Evolutionary conservation across 1,140 invertebrate genomes (phyloP).

Genomic region (Calosoma granatense): DNA sequence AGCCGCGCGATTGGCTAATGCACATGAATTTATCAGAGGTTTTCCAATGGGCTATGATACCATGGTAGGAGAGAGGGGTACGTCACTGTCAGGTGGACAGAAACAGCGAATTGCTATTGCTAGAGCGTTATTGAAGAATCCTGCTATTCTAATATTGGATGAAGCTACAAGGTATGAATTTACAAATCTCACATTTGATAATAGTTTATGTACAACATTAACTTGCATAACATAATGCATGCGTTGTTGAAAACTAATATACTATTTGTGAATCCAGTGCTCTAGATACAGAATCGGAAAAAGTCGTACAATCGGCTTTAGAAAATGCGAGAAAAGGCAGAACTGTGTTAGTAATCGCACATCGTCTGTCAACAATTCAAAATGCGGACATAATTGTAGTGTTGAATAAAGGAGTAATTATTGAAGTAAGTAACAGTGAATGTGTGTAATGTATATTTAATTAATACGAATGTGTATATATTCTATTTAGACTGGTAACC

Average conservation of each 20-base stretch:
- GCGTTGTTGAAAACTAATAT: slow-evolving; percentile 3
- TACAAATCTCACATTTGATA: slow-evolving; percentile 10
- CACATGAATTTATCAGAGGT: slow-evolving; percentile 74
- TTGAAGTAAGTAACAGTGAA: slow-evolving; percentile 50
- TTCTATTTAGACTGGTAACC: slow-evolving; percentile 46
- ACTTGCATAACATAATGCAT: background rate
- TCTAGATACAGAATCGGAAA: slow-evolving; percentile 80
- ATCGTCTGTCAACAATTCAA: slow-evolving; percentile 77
- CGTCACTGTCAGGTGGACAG: slow-evolving; percentile 83
- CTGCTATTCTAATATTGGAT: slow-evolving; percentile 74
- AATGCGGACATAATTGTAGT: slow-evolving; percentile 85
- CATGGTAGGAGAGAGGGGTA: slow-evolving; percentile 78
- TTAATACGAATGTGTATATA: slow-evolving; percentile 15
- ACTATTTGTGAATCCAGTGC: slow-evolving; percentile 46
- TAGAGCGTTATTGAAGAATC: slow-evolving; percentile 77
- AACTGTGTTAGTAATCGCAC: slow-evolving; percentile 82
- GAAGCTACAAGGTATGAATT: slow-evolving; percentile 73
- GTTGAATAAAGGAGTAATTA: slow-evolving; percentile 65
- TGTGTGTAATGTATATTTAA: slow-evolving; percentile 14
- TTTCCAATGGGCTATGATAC: slow-evolving; percentile 84
- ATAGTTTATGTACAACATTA: slow-evolving; percentile 11
- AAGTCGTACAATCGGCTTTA: slow-evolving; percentile 73
- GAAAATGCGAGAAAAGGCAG: slow-evolving; percentile 66
- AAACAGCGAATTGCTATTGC: slow-evolving; percentile 88
- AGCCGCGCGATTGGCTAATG: slow-evolving; percentile 82